phyloP scores from a whole-genome alignment of 2,888 invertebrate species.

The Odiellus spinosus region DNA sequence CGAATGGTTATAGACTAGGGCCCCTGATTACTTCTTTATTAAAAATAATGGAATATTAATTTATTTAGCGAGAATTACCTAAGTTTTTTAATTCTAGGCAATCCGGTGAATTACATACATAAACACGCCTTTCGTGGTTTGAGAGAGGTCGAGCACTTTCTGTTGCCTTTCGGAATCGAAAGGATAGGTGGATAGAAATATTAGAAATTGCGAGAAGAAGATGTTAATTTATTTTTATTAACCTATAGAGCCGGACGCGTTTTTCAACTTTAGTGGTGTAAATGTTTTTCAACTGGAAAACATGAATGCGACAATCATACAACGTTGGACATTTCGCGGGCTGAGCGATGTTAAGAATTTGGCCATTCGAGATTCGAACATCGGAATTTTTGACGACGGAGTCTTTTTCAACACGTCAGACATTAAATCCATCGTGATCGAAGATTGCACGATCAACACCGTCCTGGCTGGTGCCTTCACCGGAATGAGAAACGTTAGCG shows the following conservation, averaged over 20 bases:
- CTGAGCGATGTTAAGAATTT: not conserved
- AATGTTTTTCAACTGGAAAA: not conserved
- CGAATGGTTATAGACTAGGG: no score
- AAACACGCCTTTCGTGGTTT: no score
- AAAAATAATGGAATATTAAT: no score
- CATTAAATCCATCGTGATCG: conserved; percentile 1
- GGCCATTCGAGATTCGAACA: not conserved
- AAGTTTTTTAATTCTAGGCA: no score
- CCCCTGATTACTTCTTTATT: no score
- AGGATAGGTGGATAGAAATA: no score
- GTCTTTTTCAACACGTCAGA: conserved; percentile 1
- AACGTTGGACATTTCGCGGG: not conserved
- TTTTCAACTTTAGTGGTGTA: not conserved
- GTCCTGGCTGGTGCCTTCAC: conserved; percentile 3
- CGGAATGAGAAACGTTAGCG: conserved; percentile 4
- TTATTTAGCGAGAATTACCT: no score
- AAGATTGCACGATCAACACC: conserved; percentile 5
- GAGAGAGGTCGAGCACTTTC: not conserved
- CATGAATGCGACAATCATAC: not conserved
- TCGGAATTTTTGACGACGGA: not conserved
- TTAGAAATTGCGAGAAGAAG: no score
- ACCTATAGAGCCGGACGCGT: not conserved
- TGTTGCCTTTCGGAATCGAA: not conserved
- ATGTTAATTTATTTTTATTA: no score
- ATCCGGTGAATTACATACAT: no score